Evolutionary conservation across 1,140 invertebrate genomes (phyloP).

Genomic region (Hyles euphorbiae): DNA sequence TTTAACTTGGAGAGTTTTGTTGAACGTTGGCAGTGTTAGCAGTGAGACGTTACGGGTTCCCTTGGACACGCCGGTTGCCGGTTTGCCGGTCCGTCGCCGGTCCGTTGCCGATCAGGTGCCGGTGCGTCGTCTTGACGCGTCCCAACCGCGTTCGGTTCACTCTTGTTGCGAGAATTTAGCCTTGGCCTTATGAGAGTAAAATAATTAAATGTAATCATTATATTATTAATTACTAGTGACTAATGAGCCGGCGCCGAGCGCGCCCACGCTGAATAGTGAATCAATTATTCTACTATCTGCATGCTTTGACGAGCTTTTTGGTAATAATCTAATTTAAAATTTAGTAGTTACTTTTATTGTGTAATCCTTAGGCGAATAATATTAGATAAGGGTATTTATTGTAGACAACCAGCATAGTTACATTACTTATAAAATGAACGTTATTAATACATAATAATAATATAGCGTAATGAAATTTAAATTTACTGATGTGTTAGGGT

Average conservation of each 20-base stretch:
- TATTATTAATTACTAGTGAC: slow-evolving; percentile 53
- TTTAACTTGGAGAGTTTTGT: slow-evolving; percentile 12
- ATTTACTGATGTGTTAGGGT: slow-evolving; percentile 59
- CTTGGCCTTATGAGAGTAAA: slow-evolving; percentile 74
- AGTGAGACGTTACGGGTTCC: slow-evolving; percentile 22
- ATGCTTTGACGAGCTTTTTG: slow-evolving; percentile 75
- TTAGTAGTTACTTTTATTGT: slow-evolving; percentile 72
- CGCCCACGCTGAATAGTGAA: slow-evolving; percentile 68
- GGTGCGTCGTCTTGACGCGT: slow-evolving; percentile 34
- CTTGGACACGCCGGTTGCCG: neutral
- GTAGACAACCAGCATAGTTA: slow-evolving; percentile 67
- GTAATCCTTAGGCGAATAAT: slow-evolving; percentile 70
- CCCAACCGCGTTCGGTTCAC: slow-evolving; percentile 53
- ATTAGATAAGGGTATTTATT: slow-evolving; percentile 75
- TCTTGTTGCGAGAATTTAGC: slow-evolving; percentile 74
- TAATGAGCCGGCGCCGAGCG: slow-evolving; percentile 47
- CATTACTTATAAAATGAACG: slow-evolving; percentile 63
- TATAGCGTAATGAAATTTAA: slow-evolving; percentile 62
- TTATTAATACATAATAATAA: slow-evolving; percentile 70
- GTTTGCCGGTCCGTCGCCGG: neutral
- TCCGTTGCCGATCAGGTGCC: no score
- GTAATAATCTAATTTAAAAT: slow-evolving; percentile 73
- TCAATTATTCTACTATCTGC: slow-evolving; percentile 70
- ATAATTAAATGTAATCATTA: slow-evolving; percentile 70
- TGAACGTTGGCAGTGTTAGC: slow-evolving; percentile 21